Base-by-base conservation (phyloP, 64 coral and sea anemone species). In the Montipora sp. region DNA sequence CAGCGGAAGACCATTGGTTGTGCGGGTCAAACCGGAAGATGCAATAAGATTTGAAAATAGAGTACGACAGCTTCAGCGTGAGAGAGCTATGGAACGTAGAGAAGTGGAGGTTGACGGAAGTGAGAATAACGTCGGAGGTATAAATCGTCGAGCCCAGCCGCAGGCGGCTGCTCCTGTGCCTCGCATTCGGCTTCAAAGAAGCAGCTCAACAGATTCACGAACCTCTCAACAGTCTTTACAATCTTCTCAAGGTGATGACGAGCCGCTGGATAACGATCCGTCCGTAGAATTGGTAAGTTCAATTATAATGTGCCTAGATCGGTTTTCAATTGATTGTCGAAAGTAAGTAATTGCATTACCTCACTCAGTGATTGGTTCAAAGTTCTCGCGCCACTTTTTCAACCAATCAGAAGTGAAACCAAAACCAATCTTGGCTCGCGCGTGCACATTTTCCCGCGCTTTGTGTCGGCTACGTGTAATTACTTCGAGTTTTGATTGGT, bases 211-310 rank as follows among this genome's bases (percentile, higher is more conserved):
- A 14, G 82, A 85, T 7, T 85, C 82, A 9, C 63, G 82, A 7
- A 71, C 45, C 68, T 85, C 82, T 12, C 60, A 71, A 48, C 82
- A 85, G 2, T 85, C 82, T 50, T 14, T 85, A 7, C 65, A 69
- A 0, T 85, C 82, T 10, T 20, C 65, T 19, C 63, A 85, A 22
- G 82, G 50, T 9, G 82, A 73, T n/a, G 82, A 85, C 4, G 82
- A 85, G 68, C 82, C 65, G 46, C 18, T 85, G 63, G 82, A 85
- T 85, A 85, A 85, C 50, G 82, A 85, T 43, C 82, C 82, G 13
- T 49, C 63, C 18, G 18, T 85, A 11, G 63, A 85, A 22, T 65
- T 85, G 82, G 82, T 85, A 45, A 85, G 82, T 4, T 70, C 1
- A 7, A 4, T 18, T 9, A 9, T 23, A 57, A 8, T 8, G 53